These are phyloP conservation scores for Peromyscus nudipes DNA, from an alignment of 2,797 vertebrate species.

Conservation along the genomic window DNA sequence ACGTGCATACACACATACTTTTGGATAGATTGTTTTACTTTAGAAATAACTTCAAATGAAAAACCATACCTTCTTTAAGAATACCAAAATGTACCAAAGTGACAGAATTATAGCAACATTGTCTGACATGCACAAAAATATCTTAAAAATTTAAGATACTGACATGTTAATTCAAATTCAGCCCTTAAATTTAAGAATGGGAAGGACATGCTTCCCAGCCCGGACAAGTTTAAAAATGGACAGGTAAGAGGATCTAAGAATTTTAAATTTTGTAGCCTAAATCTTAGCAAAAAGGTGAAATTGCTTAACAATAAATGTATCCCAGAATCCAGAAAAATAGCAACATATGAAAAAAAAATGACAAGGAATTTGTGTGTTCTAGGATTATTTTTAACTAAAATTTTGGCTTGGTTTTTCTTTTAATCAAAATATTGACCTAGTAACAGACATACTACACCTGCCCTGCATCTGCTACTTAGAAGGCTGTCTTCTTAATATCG, in stretches of 20 bases:
- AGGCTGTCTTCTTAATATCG: background rate
- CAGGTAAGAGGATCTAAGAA: background rate
- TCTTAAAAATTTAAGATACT: background rate
- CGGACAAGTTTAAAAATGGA: background rate
- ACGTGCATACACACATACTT: background rate
- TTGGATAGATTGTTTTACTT: background rate
- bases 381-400: background rate
- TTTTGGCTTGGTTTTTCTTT: background rate
- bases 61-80: background rate
- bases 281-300: background rate
- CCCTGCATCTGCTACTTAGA: background rate
- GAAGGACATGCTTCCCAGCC: background rate
- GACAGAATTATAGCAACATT: background rate
- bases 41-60: background rate
- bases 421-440: conserved; percentile 29
- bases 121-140: background rate
- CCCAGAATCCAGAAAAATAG: background rate
- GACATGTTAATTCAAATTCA: background rate
- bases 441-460: background rate
- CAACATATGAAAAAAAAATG: background rate
- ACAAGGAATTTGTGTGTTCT: background rate
- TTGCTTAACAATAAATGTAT: conserved; percentile 16
- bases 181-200: background rate
- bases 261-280: background rate
- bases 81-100: background rate